Base-by-base conservation (phyloP, 2,888 invertebrate genomes). In the Aethes cnicana region DNA sequence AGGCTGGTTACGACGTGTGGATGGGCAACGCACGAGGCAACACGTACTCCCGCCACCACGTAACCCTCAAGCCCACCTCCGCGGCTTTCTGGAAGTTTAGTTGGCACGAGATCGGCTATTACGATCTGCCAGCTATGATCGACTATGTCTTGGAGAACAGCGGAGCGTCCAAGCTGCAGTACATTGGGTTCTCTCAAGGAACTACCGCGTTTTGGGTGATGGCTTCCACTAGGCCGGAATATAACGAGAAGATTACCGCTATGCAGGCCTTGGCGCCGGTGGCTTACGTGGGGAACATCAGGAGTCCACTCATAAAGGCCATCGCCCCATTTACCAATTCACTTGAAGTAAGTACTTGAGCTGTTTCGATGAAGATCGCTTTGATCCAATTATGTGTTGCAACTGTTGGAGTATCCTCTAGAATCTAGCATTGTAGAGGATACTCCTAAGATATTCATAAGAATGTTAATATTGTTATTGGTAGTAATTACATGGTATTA, bases 21-120 rank as follows among this genome's bases (percentile, higher is more conserved):
- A 78, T 97, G 77, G 96, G 95, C 4, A 97, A 97, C 76, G 92
- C 93, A 5, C 85, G 97, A 49, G 97, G 97, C 1, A 97, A 96
- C 77, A 92, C 92, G 0, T 96, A 95, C 74, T 93, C 94, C 4
- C 89, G 90, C 42, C 90, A 83, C 1, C 95, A 96, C 68, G 74
- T 90, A 2, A 64, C 70, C 3, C 35, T 82, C 1, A 79, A 75
- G 33, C 79, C 87, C 0, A 58, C 74, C 25, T 85, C 71, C 0
- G 72, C 81, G 2, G 62, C 74, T 1, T 90, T 83, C 61, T 90
- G 90, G 90, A 77, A 81, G 53, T 91, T 82, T 73, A 94, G 94
- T 62, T 96, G 93, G 92, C 93, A 95, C 70, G 94, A 96, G 68
- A 94, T 95, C 75, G 95, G 94, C 0, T 78, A 86, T 53, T 92